Conservation (phyloP, 2,113 vertebrate species). For the Atractosteus spatula region DNA sequence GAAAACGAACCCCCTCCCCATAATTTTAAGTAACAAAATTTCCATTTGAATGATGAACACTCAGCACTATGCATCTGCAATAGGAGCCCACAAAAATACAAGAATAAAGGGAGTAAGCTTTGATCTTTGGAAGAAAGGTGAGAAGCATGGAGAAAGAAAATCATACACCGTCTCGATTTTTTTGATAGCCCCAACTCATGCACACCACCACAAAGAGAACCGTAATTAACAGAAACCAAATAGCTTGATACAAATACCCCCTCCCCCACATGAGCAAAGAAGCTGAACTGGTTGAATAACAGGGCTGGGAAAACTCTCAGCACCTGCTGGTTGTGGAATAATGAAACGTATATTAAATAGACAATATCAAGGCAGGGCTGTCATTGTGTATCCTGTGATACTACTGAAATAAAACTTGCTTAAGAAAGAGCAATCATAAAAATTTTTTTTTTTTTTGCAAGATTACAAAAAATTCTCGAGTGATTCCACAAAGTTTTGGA, state of each 20-base stretch:
- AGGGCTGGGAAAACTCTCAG: neutral
- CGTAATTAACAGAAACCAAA: conserved; percentile 30
- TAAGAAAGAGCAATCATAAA: neutral
- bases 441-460: no score
- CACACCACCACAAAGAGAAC: conserved; percentile 20
- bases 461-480: no score
- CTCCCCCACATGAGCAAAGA: neutral
- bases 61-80: conserved; percentile 11
- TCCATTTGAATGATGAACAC: conserved; percentile 15
- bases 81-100: conserved; percentile 2
- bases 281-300: conserved; percentile 6
- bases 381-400: neutral
- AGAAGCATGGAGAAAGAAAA: conserved; percentile 21
- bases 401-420: neutral
- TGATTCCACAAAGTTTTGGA: no score
- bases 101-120: conserved; percentile 14
- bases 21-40: neutral
- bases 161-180: conserved; percentile 1
- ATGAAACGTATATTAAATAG: neutral
- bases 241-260: conserved; percentile 9
- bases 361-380: neutral
- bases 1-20: no score
- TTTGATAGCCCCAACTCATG: conserved; percentile 10
- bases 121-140: conserved; percentile 29
- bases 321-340: conserved; percentile 23